phyloP scores from a whole-genome alignment of 2,888 invertebrate species.

The Drosophila neonasuta region DNA sequence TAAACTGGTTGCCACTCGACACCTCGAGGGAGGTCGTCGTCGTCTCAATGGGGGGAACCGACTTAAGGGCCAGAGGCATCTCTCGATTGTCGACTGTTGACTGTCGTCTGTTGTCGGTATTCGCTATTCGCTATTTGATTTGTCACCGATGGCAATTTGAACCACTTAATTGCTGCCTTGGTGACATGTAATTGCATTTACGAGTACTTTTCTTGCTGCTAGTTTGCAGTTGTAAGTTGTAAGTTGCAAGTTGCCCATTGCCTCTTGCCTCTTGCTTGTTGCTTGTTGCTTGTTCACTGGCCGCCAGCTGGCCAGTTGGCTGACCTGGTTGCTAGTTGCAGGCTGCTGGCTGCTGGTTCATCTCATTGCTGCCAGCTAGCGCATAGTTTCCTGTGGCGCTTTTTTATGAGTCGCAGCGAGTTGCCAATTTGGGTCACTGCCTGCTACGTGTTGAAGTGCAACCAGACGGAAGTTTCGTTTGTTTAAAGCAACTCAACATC shows the following conservation, averaged over 20 bases:
- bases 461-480: slow-evolving; percentile 67
- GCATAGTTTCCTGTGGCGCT: slow-evolving; percentile 56
- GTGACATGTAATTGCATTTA: slow-evolving; percentile 37
- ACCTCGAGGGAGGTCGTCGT: slow-evolving; percentile 50
- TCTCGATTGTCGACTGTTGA: background rate
- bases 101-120: background rate
- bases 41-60: background rate
- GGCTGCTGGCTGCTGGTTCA: slow-evolving; percentile 28
- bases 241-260: background rate
- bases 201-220: slow-evolving; percentile 21
- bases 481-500: slow-evolving; percentile 35
- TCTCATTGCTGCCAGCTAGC: slow-evolving; percentile 28
- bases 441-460: slow-evolving; percentile 64
- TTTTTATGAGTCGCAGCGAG: slow-evolving; percentile 47
- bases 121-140: slow-evolving; percentile 32
- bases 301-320: slow-evolving; percentile 8
- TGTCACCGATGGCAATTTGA: slow-evolving; percentile 44
- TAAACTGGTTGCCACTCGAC: slow-evolving; percentile 37
- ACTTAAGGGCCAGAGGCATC: slow-evolving; percentile 35
- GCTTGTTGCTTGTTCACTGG: background rate
- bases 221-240: background rate
- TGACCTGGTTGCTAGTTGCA: slow-evolving; percentile 31
- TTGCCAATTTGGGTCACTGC: slow-evolving; percentile 65
- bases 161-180: slow-evolving; percentile 43
- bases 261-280: background rate